Evolutionary conservation across 2,888 invertebrate genomes (phyloP), one percentile per base, ranked within the genome.

Genomic region (Exephanes ischioxanthus): DNA sequence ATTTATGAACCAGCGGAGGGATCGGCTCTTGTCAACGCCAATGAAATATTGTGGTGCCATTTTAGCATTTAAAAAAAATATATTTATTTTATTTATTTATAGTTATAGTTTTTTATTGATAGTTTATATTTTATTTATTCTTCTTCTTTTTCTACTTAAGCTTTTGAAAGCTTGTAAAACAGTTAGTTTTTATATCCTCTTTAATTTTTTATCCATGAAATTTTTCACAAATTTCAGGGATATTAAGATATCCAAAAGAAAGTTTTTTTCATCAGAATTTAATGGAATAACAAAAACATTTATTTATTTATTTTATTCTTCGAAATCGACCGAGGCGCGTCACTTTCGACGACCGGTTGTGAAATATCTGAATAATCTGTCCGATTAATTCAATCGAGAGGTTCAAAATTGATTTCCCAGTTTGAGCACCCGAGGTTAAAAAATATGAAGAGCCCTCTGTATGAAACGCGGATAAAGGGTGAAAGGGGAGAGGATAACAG

Each of bases 1-100:
- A 22, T 22, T 22, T 22, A 22, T 22, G 0, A 22, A 92, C 91
- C 91, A 91, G 90, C 89, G 89, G 1, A 16, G 30, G 61, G 4
- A 16, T 88, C 45, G 26, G 19, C 51, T 71, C 51, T 14, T 33
- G 89, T 91, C 92, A 45, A 88, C 92, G 91, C 87, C 88, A 61
- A 30, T 61, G 14, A 61, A 26, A 61, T 33, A 33, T 16, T 61
- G 16, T 33, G 5, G 3, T n/a, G 30, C 11, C 5, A 30, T 4
- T 1, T 16, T 11, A 4, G 22, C 4, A 30, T 16, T 61, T 58
- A n/a, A n/a, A n/a, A n/a, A n/a, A n/a, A n/a, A n/a, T n/a, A n/a
- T 16, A 30, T 30, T 30, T 4, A 22, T 61, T 61, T 30, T 68
- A 9, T 22, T 22, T 22, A 22, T 22, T 22, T 22, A 22, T 22